phyloP scores from a whole-genome alignment of 2,113 vertebrate genomes.

The Callospermophilus lateralis region DNA sequence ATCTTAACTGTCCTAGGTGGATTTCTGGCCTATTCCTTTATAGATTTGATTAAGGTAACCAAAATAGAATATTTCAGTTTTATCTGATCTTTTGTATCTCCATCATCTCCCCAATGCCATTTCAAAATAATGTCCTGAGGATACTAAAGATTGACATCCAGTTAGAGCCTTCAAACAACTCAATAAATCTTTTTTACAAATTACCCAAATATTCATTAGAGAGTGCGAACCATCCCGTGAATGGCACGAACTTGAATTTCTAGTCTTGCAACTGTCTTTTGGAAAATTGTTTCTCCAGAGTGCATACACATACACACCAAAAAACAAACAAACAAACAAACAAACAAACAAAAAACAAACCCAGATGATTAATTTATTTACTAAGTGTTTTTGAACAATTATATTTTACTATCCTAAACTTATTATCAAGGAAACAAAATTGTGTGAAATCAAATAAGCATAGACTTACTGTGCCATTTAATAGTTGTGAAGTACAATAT shows the following conservation, averaged over 20 bases:
- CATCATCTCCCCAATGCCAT: neutral
- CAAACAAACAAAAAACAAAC: accelerated
- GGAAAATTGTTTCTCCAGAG: neutral
- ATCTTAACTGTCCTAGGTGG: neutral
- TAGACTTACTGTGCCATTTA: neutral
- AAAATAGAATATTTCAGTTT: neutral
- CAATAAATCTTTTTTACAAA: neutral
- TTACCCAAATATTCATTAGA: neutral
- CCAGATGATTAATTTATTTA: neutral
- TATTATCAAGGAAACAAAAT: neutral
- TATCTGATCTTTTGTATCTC: neutral
- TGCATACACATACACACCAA: neutral
- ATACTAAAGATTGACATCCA: neutral
- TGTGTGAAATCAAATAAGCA: neutral
- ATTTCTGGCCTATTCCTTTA: neutral
- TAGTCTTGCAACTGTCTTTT: neutral
- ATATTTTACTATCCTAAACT: neutral
- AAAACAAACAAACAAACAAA: neutral
- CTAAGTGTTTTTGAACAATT: neutral
- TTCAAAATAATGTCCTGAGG: neutral
- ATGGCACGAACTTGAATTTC: neutral
- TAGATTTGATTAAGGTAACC: neutral
- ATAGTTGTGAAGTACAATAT: neutral
- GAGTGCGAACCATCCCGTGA: neutral
- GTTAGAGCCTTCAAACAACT: neutral